Evolutionary conservation across 1,140 invertebrate species (phyloP).

Genomic region (Solenopsis fugax): DNA sequence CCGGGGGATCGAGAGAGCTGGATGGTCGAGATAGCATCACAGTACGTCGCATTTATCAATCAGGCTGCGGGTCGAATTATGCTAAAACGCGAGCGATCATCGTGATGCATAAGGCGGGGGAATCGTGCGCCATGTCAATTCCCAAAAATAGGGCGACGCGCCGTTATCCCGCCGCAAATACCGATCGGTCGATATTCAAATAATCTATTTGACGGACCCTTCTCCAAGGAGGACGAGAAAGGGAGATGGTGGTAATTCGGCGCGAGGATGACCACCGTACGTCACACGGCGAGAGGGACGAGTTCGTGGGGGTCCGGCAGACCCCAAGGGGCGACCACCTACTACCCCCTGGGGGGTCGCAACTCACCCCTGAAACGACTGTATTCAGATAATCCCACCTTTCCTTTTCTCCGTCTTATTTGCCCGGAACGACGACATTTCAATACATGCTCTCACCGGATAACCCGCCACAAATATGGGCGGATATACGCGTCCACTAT

Average conservation of each 20-base stretch:
- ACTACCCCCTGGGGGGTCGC: slow-evolving; percentile 83
- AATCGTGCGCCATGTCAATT: neutral
- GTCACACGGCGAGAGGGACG: slow-evolving; percentile 73
- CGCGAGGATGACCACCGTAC: slow-evolving; percentile 82
- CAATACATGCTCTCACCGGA: slow-evolving; percentile 76
- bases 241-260: slow-evolving; percentile 78
- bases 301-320: slow-evolving; percentile 55
- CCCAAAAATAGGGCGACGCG: slow-evolving; percentile 33
- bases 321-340: slow-evolving; percentile 78
- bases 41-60: slow-evolving; percentile 61
- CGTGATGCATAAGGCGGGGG: slow-evolving; percentile 48
- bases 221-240: slow-evolving; percentile 1
- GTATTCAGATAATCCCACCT: slow-evolving; percentile 86
- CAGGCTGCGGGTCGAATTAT: slow-evolving; percentile 70
- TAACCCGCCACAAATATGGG: slow-evolving; percentile 69
- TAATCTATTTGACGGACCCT: slow-evolving; percentile 77
- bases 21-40: neutral
- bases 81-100: slow-evolving; percentile 66
- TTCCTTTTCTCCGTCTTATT: slow-evolving; percentile 64
- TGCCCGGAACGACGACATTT: slow-evolving; percentile 79
- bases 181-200: slow-evolving; percentile 81
- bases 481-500: slow-evolving; percentile 60
- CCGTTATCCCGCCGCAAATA: slow-evolving; percentile 25
- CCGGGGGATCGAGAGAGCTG: neutral
- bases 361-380: slow-evolving; percentile 83